A percentile compares a stretch with the other conserved stretches of the same genome.
Evolutionary conservation across 2,797 vertebrate genomes (phyloP).

Genomic region (Halcyon leucocephala): DNA sequence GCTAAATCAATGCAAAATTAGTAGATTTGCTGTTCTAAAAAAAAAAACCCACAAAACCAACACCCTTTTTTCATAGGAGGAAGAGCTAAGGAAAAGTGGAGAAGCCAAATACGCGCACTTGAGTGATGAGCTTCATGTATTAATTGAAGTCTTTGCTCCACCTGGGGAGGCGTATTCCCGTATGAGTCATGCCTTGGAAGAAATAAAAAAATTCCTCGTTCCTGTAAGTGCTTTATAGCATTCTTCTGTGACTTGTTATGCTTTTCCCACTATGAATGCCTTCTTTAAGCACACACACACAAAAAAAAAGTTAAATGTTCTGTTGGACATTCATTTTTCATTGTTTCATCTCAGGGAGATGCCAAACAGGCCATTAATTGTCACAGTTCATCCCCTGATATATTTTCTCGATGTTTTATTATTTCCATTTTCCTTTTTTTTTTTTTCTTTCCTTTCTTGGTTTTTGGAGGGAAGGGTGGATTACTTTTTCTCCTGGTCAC

Average conservation of each 20-base stretch:
- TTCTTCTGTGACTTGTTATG: constrained; percentile 22
- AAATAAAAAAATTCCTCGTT: constrained; percentile 99
- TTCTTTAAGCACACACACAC: background rate
- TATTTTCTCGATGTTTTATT: background rate
- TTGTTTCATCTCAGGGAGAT: background rate
- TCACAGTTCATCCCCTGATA: background rate
- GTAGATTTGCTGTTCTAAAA: constrained; percentile 68
- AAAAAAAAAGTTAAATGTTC: background rate
- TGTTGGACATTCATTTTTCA: background rate
- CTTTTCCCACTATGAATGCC: background rate
- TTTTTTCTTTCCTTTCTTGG: background rate
- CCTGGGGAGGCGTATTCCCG: constrained; percentile 98
- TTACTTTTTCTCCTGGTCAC: background rate
- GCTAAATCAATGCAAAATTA: constrained; percentile 67
- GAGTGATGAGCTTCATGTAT: constrained; percentile 97
- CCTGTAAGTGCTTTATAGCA: constrained; percentile 88
- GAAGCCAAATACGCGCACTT: constrained; percentile 97
- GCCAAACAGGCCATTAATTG: background rate
- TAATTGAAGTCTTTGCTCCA: constrained; percentile 99
- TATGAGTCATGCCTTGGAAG: constrained; percentile 99
- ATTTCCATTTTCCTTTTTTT: background rate
- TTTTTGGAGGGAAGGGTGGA: background rate
- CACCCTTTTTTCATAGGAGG: constrained; percentile 85
- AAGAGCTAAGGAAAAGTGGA: constrained; percentile 96
- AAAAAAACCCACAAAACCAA: background rate